A percentile compares a stretch with the other conserved stretches of the same genome.
Evolutionary conservation across 2,888 invertebrate species (phyloP).

Genomic region (Lottia gigantea): DNA sequence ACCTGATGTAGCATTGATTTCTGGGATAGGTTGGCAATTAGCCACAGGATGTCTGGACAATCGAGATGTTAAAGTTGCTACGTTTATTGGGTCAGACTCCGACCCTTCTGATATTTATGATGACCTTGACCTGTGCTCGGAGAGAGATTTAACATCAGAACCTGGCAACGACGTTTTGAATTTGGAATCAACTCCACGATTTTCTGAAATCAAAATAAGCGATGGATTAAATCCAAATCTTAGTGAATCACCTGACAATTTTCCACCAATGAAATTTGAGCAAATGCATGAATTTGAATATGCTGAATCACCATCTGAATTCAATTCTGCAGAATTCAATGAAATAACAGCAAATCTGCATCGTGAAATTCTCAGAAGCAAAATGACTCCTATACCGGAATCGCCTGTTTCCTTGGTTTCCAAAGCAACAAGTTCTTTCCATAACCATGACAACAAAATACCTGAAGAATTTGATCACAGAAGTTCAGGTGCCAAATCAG

Average conservation of each 20-base stretch:
- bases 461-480: constrained; percentile 32
- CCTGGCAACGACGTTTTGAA: constrained; percentile 21
- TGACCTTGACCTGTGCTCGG: not conserved
- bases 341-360: constrained; percentile 31
- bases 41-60: constrained; percentile 52
- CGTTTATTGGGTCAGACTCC: constrained; percentile 38
- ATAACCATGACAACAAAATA: constrained; percentile 40
- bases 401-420: constrained; percentile 47
- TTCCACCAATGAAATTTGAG: constrained; percentile 15
- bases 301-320: constrained; percentile 27
- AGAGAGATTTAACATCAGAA: constrained; percentile 10
- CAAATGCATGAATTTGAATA: not conserved
- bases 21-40: constrained; percentile 62
- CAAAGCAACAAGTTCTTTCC: constrained; percentile 12
- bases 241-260: constrained; percentile 13
- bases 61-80: constrained; percentile 47
- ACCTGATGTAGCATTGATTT: constrained; percentile 53
- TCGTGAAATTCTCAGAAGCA: constrained; percentile 40
- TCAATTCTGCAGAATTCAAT: constrained; percentile 15
- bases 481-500: constrained; percentile 1
- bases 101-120: constrained; percentile 36
- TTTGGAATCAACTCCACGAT: constrained; percentile 17
- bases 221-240: constrained; percentile 19
- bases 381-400: constrained; percentile 54
- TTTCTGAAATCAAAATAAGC: not conserved